Conservation (phyloP, 1,140 invertebrate genomes). For the Pogonomyrmex californicus region DNA sequence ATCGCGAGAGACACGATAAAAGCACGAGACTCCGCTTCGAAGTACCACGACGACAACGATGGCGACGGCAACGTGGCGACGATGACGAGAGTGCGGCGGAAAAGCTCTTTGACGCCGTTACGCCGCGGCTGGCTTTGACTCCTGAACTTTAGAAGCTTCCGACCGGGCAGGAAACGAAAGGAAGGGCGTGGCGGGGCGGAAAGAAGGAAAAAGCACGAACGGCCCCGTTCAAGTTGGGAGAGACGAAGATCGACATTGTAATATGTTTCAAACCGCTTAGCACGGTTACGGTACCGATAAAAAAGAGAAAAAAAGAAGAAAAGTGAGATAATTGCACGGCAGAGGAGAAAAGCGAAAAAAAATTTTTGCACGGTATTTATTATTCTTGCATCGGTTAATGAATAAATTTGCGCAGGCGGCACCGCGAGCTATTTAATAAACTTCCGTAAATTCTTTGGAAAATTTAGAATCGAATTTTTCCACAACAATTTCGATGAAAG, state of each 20-base stretch:
- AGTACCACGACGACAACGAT: not conserved
- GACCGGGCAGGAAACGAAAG: slow-evolving; percentile 24
- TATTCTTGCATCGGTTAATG: not conserved
- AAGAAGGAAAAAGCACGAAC: slow-evolving; percentile 38
- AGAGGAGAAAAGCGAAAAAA: not conserved
- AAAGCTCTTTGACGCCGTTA: slow-evolving; percentile 60
- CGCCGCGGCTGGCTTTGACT: slow-evolving; percentile 51
- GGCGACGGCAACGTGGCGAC: not conserved
- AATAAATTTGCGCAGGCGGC: not conserved
- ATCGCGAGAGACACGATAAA: slow-evolving; percentile 43
- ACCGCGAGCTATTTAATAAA: not conserved
- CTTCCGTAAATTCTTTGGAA: not conserved
- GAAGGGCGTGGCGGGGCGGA: slow-evolving; percentile 32
- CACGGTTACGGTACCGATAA: not conserved
- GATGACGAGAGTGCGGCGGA: slow-evolving; percentile 45
- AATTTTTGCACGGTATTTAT: not conserved
- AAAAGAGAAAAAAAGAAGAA: not conserved
- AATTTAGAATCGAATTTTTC: slow-evolving; percentile 5
- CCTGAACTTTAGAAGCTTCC: slow-evolving; percentile 62
- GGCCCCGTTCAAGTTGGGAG: slow-evolving; percentile 2
- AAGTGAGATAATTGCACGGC: not conserved
- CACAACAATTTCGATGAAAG: not conserved
- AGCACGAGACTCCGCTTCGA: slow-evolving; percentile 22
- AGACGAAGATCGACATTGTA: slow-evolving; percentile 36
- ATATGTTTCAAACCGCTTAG: slow-evolving; percentile 19